Evolutionary conservation across 2,797 vertebrate genomes (phyloP), one percentile per base, ranked within the genome.

Genomic region (Channa striata): DNA sequence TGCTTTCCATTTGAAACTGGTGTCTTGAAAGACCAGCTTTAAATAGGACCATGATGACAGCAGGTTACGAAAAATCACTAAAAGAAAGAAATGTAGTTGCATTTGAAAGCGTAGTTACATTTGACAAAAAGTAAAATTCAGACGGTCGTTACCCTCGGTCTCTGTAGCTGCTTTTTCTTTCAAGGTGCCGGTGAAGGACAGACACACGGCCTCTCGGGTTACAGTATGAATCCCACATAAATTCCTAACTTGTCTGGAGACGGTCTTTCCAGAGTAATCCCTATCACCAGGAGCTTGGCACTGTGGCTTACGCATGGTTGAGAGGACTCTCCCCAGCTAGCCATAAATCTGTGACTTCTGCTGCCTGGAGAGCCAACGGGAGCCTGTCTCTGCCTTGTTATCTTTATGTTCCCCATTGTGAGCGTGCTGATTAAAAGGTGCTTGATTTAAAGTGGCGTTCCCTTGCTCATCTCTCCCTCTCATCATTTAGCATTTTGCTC

Each of bases 361-460:
- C 53, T 10, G 10, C 66, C 30, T 37, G 39, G 68, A 61, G 53
- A 80, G 72, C 73, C 64, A 67, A 70, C 74, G 59, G 57, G 61
- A 78, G 73, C 50, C 74, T 66, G 61, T 68, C 72, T 58, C 74
- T 72, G 49, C 69, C 79, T 83, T 74, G 73, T 90, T 87, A 88
- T 88, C 81, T 82, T 75, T 59, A 83, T 77, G 68, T 68, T 68
- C 75, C 81, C 82, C 46, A 73, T 84, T 88, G 84, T 87, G 70
- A 80, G 49, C 23, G 40, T 13, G 11, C 69, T 83, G 80, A 86
- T 87, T 83, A 89, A 89, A 87, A 85, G 71, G 74, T 90, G 63
- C 78, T 87, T 79, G 72, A 85, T 86, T 87, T 83, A 87, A 89
- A 90, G 81, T 82, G 76, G 43, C 69, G 74, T 68, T 61, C 40